Evolutionary conservation across 1,140 invertebrate species (phyloP), one percentile per base, ranked within the genome.

Genomic region (Neotoxoptera formosana): DNA sequence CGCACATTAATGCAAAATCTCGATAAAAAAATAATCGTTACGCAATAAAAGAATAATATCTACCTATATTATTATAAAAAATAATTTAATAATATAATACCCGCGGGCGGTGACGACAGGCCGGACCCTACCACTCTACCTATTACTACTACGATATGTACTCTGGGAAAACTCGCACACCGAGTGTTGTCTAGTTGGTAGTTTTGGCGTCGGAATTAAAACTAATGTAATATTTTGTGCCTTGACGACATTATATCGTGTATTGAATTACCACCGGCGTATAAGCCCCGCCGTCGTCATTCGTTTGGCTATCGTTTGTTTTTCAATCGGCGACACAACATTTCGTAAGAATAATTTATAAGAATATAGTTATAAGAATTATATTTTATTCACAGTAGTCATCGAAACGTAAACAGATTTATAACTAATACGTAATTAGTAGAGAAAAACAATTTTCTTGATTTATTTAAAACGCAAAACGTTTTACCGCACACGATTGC

Each of bases 391-490:
- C 30, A 8, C 60, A 67, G 4, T 17, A 30, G 30, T 67, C 6
- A 67, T n/a, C 60, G 60, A 67, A 67, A 8, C 60, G 30, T n/a
- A 67, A 67, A 67, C 60, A 67, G 30, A n/a, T 67, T n/a, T 67
- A n/a, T n/a, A 67, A 67, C n/a, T 67, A 67, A 67, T 67, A 67
- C 60, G 60, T 67, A 67, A 67, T n/a, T n/a, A n/a, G 60, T 2
- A 76, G 11, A 76, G 11, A 76, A n/a, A 76, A 76, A 17, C 21
- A n/a, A 76, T n/a, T 4, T 76, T 76, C n/a, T 76, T 17, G 14
- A 76, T 76, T n/a, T 76, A 86, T 86, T 86, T 86, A 30, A 86
- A 86, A 86, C 36, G 83, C 83, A 86, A 45, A 86, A 86, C 21
- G 83, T 84, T 84, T 84, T n/a, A n/a, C 11, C 60, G 30, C 30